Percentiles rank a stretch among this genome's conserved stretches.
Conservation (phyloP, 2,797 vertebrate species). For the Vireo griseus region DNA sequence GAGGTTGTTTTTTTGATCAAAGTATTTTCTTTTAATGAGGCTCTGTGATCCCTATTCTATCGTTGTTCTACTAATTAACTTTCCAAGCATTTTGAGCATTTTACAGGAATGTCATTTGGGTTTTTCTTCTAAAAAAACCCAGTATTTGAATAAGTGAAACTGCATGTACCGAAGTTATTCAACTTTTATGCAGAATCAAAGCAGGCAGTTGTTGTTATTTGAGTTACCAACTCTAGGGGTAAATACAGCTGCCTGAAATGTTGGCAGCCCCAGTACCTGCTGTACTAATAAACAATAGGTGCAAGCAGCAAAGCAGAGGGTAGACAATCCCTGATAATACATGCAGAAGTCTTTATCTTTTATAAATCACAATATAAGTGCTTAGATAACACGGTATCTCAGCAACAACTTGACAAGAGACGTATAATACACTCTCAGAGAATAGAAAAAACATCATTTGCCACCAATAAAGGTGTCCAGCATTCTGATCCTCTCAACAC, state of each 20-base stretch:
- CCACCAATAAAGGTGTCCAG: constrained; percentile 72
- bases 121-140: background rate
- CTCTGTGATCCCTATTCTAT: background rate
- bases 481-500: constrained; percentile 66
- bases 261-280: background rate
- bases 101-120: background rate
- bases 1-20: background rate
- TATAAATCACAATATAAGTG: constrained; percentile 69
- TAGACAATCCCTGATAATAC: constrained; percentile 31
- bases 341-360: constrained; percentile 41
- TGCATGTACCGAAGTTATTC: background rate
- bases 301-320: constrained; percentile 23
- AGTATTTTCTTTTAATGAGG: background rate
- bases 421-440: constrained; percentile 69
- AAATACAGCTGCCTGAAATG: background rate
- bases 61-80: background rate
- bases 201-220: background rate
- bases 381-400: constrained; percentile 69
- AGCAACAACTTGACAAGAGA: constrained; percentile 78
- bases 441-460: constrained; percentile 63
- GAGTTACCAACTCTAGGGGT: background rate
- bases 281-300: constrained; percentile 28
- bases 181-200: background rate
- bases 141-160: background rate
- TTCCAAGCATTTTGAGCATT: background rate